These are phyloP conservation scores for Cheilosia variabilis DNA, from an alignment of 2,888 invertebrate species.

Conservation along the genomic window DNA sequence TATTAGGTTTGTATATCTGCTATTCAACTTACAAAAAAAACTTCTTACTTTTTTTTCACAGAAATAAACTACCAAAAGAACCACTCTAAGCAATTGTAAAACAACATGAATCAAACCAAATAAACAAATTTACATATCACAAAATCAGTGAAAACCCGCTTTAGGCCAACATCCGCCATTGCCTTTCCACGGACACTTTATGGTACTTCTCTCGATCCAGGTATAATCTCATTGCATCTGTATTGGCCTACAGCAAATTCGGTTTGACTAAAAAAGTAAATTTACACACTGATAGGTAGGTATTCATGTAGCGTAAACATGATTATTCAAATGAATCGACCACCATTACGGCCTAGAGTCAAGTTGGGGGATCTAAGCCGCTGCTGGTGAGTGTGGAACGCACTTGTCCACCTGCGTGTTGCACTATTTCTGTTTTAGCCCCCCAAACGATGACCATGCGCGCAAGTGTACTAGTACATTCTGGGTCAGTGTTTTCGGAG, in stretches of 20 bases:
- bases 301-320: constrained; percentile 19
- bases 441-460: background rate
- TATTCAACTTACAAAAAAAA: constrained; percentile 12
- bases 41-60: background rate
- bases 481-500: constrained; percentile 68
- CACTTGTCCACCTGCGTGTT: constrained; percentile 57
- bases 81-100: background rate
- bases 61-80: constrained; percentile 1
- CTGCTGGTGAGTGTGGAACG: constrained; percentile 41
- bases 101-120: background rate
- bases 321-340: constrained; percentile 53
- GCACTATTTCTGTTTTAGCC: constrained; percentile 16
- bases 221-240: constrained; percentile 27
- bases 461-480: constrained; percentile 39
- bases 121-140: background rate
- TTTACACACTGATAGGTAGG: background rate
- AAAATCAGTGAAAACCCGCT: constrained; percentile 34
- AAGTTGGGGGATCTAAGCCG: constrained; percentile 34
- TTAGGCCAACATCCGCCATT: constrained; percentile 55
- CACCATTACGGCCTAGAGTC: constrained; percentile 21
- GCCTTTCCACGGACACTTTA: constrained; percentile 6
- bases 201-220: background rate
- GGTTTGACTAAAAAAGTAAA: constrained; percentile 12
- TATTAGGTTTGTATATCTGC: constrained; percentile 32
- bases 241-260: constrained; percentile 21